Conservation (phyloP, 2,113 vertebrate genomes). For the Silurus asotus region DNA sequence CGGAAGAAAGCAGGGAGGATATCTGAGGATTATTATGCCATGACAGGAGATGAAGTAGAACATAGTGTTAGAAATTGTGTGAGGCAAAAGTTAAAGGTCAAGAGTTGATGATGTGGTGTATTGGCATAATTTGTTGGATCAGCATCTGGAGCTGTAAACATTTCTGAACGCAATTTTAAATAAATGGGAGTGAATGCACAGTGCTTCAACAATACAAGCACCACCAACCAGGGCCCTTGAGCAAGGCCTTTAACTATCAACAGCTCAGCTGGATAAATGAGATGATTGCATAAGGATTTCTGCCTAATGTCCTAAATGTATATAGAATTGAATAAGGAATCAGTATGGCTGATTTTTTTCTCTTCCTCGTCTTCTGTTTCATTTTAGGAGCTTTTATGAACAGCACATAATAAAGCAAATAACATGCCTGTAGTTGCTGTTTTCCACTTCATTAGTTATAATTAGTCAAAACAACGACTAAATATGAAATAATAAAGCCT, state of each 20-base stretch:
- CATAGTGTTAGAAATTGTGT: background rate
- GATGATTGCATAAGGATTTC: too few relatives aligned
- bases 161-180: background rate
- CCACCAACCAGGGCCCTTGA: too few relatives aligned
- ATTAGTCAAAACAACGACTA: constrained; percentile 76
- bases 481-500: constrained; percentile 67
- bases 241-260: too few relatives aligned
- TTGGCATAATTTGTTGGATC: background rate
- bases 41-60: background rate
- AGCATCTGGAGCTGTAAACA: background rate
- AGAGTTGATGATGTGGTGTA: background rate
- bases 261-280: too few relatives aligned
- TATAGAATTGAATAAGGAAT: background rate
- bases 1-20: background rate
- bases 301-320: too few relatives aligned
- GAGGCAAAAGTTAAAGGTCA: background rate
- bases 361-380: background rate
- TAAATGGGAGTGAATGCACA: too few relatives aligned
- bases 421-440: constrained; percentile 58
- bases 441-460: constrained; percentile 69
- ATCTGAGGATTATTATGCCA: background rate
- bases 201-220: too few relatives aligned
- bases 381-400: background rate
- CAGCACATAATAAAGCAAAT: constrained; percentile 56
- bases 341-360: background rate